Evolutionary conservation across 2,888 invertebrate species (phyloP).

Genomic region (Platycheirus rosarum): DNA sequence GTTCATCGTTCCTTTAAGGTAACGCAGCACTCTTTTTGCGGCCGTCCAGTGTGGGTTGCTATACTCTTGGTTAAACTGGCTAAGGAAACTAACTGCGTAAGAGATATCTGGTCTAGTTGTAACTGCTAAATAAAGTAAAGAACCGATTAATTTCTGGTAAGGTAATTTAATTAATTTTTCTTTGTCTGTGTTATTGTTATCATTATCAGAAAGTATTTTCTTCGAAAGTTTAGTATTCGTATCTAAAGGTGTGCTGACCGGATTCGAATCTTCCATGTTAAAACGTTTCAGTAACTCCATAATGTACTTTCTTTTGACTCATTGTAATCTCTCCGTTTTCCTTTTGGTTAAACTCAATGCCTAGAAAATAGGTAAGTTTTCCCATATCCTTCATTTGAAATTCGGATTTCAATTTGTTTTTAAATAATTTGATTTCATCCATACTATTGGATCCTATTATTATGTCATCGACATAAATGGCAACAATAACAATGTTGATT

Average conservation of each 20-base stretch:
- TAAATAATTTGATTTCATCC: slow-evolving; percentile 1
- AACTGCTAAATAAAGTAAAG: no score
- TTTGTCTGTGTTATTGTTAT: slow-evolving; percentile 1
- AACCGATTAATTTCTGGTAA: no score
- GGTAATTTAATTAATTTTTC: slow-evolving; percentile 16
- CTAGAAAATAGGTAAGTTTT: slow-evolving; percentile 13
- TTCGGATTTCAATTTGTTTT: slow-evolving; percentile 1
- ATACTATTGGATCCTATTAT: slow-evolving; percentile 6
- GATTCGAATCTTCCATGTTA: slow-evolving; percentile 13
- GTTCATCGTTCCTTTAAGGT: no score
- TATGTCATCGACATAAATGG: slow-evolving; percentile 26
- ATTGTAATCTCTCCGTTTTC: slow-evolving; percentile 7
- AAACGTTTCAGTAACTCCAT: slow-evolving; percentile 13
- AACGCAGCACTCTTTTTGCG: no score
- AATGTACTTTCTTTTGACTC: slow-evolving; percentile 10
- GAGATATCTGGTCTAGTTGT: no score
- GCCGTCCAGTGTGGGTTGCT: no score
- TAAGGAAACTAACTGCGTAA: no score
- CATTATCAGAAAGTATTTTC: neutral
- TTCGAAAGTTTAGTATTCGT: slow-evolving; percentile 11
- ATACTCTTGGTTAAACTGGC: no score
- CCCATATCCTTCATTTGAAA: slow-evolving; percentile 23
- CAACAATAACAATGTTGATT: neutral
- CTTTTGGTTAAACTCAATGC: slow-evolving; percentile 10
- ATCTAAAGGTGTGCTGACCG: slow-evolving; percentile 20